These are phyloP conservation scores for Colaptes auratus DNA, from an alignment of 2,113 vertebrate species.

Conservation along the genomic window DNA sequence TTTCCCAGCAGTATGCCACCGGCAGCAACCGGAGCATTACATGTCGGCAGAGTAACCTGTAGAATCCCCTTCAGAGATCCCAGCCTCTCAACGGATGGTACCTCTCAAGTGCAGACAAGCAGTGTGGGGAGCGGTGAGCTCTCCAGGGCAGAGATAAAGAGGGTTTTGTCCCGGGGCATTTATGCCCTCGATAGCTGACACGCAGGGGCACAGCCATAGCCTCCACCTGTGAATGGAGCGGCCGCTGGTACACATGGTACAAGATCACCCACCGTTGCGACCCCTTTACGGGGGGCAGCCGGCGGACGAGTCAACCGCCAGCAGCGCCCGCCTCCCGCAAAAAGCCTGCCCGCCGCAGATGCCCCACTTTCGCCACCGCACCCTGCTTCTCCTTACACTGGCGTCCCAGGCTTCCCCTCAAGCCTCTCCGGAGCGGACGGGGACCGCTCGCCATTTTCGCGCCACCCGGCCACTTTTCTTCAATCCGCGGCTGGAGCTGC, in stretches of 20 bases:
- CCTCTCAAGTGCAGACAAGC: accelerated
- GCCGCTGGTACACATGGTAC: too few species aligned
- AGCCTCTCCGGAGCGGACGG: accelerated
- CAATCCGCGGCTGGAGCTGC: background rate
- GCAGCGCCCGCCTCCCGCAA: background rate
- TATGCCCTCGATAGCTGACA: accelerated
- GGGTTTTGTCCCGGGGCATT: background rate
- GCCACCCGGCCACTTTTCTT: background rate
- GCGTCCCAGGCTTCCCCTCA: background rate
- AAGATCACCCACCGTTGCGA: background rate
- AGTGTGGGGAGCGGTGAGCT: accelerated
- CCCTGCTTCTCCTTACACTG: background rate
- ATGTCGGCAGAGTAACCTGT: accelerated
- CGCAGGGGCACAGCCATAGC: too few species aligned
- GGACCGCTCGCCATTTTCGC: background rate
- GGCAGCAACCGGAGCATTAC: accelerated
- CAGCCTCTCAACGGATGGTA: background rate
- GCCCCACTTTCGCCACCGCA: background rate
- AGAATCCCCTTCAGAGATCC: background rate
- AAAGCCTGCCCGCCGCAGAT: too few species aligned
- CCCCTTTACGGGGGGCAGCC: accelerated
- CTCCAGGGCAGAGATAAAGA: background rate
- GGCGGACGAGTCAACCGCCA: background rate
- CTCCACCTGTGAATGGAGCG: accelerated
- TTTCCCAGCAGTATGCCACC: accelerated